phyloP scores from a whole-genome alignment of 2,888 invertebrate genomes.

The Pantelozetes paolii region DNA sequence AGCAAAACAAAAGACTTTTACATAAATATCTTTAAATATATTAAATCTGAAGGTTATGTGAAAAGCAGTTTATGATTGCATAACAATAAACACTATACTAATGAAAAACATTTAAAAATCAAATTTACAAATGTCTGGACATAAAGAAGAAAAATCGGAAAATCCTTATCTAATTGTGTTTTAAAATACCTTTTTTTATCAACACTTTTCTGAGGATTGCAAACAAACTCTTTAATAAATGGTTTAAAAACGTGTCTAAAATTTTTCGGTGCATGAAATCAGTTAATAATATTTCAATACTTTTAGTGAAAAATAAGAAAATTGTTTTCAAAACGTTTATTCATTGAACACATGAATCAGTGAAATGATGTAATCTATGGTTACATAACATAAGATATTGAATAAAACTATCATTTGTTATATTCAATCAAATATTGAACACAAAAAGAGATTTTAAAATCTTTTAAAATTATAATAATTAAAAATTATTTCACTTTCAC shows the following conservation, averaged over 20 bases:
- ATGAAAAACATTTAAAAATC: background rate
- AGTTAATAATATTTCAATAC: background rate
- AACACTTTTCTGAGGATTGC: background rate
- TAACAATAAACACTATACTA: background rate
- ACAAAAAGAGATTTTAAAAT: background rate
- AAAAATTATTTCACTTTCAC: too few relatives aligned
- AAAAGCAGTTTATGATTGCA: background rate
- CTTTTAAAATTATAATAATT: too few relatives aligned
- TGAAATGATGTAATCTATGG: background rate
- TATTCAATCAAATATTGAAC: background rate
- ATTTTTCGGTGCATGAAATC: background rate
- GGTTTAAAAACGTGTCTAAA: background rate
- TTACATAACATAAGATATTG: background rate
- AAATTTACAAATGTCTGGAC: background rate
- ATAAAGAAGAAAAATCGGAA: background rate
- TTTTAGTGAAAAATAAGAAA: background rate
- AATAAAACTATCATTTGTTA: background rate
- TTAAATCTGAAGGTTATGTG: background rate
- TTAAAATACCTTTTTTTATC: background rate
- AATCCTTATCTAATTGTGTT: background rate
- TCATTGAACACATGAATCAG: background rate
- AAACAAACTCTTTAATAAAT: background rate
- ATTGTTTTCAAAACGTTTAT: background rate
- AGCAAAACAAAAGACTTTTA: too few relatives aligned
- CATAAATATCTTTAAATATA: too few relatives aligned